Evolutionary conservation across 2,113 vertebrate genomes (phyloP).

Genomic region (Caretta caretta): DNA sequence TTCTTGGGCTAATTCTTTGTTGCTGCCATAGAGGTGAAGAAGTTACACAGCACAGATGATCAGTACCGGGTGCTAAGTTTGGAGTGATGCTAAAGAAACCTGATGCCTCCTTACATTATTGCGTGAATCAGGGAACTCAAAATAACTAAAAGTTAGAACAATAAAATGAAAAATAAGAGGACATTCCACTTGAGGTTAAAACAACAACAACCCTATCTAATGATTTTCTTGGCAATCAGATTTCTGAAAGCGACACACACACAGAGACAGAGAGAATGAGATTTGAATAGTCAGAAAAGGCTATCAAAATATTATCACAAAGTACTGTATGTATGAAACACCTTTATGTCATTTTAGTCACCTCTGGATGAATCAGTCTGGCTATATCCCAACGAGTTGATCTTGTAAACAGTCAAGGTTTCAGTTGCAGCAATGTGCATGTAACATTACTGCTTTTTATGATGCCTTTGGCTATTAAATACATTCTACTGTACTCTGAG

Average conservation of each 20-base stretch:
- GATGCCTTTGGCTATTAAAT: background rate
- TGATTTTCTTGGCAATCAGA: background rate
- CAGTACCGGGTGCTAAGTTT: background rate
- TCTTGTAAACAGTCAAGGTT: background rate
- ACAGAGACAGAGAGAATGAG: background rate
- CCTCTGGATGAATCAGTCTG: background rate
- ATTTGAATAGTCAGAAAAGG: background rate
- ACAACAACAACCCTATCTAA: background rate
- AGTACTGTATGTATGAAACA: conserved; percentile 9
- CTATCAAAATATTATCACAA: conserved; percentile 35
- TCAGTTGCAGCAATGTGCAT: background rate
- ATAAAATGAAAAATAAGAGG: background rate
- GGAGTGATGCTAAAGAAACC: background rate
- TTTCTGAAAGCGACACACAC: background rate
- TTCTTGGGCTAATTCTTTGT: background rate
- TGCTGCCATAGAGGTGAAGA: background rate
- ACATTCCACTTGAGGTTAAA: background rate
- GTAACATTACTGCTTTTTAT: background rate
- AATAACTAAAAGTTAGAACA: background rate
- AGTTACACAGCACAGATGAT: background rate
- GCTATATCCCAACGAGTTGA: background rate
- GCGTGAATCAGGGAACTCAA: background rate
- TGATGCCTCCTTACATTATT: background rate
- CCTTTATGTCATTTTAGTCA: background rate
- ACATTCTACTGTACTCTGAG: background rate